Conservation (phyloP, 2,113 vertebrate species). For the Chamaea fasciata region DNA sequence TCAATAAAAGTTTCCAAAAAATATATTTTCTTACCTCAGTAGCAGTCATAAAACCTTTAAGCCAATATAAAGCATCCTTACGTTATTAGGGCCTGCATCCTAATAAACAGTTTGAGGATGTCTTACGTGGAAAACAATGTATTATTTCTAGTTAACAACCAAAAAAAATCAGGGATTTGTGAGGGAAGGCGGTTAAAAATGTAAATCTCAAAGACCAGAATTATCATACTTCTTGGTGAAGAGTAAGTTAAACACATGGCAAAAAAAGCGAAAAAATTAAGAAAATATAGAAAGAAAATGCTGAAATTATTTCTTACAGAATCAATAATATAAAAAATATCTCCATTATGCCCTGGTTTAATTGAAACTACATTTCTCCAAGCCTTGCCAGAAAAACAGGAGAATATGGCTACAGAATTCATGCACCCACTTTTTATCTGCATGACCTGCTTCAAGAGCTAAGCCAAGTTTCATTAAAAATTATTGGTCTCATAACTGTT, state of each 20-base stretch:
- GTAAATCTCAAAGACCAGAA: background rate
- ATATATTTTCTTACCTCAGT: background rate
- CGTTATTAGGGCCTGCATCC: background rate
- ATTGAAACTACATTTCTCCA: conserved; percentile 57
- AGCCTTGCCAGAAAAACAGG: conserved; percentile 39
- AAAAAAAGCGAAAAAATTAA: background rate
- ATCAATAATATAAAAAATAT: conserved; percentile 69
- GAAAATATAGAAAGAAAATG: background rate
- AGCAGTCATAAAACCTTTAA: background rate
- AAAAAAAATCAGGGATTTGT: background rate
- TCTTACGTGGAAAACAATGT: background rate
- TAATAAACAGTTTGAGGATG: background rate
- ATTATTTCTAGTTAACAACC: background rate
- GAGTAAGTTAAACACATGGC: background rate
- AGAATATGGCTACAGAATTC: conserved; percentile 27
- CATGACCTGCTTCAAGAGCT: conserved; percentile 57
- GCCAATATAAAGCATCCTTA: background rate
- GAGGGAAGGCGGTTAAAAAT: background rate
- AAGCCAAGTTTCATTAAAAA: conserved; percentile 78
- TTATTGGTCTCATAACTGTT: conserved; percentile 72
- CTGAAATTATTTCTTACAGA: conserved; percentile 9
- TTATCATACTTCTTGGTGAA: background rate
- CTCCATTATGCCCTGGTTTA: conserved; percentile 53
- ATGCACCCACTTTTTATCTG: conserved; percentile 52
- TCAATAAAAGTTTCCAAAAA: background rate